Conservation (phyloP, 2,888 invertebrate genomes). For the Ctenicera cuprea region DNA sequence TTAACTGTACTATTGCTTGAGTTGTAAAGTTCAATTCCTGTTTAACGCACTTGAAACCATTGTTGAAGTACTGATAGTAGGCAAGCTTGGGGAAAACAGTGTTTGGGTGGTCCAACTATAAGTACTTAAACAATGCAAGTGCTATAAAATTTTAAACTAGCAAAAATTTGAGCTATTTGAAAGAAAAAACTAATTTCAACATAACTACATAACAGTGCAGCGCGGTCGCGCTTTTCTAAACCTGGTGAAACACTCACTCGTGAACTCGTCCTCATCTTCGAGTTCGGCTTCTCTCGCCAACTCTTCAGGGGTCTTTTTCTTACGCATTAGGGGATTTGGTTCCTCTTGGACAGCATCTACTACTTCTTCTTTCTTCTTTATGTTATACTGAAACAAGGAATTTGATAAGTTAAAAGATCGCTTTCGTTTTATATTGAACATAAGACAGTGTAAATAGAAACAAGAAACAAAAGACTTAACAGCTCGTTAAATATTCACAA, state of each 20-base stretch:
- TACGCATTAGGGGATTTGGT: slow-evolving; percentile 96
- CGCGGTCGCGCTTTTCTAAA: slow-evolving; percentile 66
- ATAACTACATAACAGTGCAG: slow-evolving; percentile 66
- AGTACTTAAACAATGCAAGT: too few species aligned
- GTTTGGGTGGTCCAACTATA: too few species aligned
- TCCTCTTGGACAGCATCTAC: slow-evolving; percentile 90
- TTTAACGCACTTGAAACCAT: too few species aligned
- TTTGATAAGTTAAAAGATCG: neutral
- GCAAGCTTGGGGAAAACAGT: too few species aligned
- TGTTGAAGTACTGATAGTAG: too few species aligned
- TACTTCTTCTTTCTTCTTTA: slow-evolving; percentile 97
- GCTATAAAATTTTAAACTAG: too few species aligned
- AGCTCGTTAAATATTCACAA: slow-evolving; percentile 28
- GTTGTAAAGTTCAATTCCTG: too few species aligned
- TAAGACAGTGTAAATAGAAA: slow-evolving; percentile 1
- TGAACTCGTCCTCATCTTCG: slow-evolving; percentile 96
- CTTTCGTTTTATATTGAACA: neutral
- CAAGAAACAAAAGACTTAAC: slow-evolving; percentile 20
- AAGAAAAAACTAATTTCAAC: neutral
- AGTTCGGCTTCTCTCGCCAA: slow-evolving; percentile 97
- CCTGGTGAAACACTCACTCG: slow-evolving; percentile 82
- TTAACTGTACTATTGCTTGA: too few species aligned
- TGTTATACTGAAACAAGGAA: slow-evolving; percentile 89
- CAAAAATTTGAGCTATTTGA: neutral
- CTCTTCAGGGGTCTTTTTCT: slow-evolving; percentile 99